These are phyloP conservation scores for Pseudomyrmex sp. DNA, from an alignment of 1,140 invertebrate genomes.

Conservation along the genomic window DNA sequence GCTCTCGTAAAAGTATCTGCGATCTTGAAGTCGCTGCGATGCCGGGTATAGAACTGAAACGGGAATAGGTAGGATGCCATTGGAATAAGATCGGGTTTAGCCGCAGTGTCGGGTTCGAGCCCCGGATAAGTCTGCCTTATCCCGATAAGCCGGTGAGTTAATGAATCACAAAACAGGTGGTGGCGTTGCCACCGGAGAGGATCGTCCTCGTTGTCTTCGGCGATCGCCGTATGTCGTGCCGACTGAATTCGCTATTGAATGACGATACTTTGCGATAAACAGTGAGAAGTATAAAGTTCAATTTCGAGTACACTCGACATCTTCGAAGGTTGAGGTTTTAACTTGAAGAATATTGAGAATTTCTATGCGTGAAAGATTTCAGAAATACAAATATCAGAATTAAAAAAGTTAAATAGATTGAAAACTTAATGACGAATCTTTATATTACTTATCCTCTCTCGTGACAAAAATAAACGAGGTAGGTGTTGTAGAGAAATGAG, in stretches of 20 bases:
- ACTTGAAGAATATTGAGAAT: not conserved
- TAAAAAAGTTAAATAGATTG: not conserved
- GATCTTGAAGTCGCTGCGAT: constrained; percentile 18
- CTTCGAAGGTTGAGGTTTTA: not conserved
- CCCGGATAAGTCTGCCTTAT: constrained; percentile 85
- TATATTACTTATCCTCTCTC: not conserved
- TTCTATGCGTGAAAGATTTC: too few species aligned
- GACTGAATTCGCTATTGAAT: constrained; percentile 42
- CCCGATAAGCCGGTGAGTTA: constrained; percentile 86
- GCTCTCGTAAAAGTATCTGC: constrained; percentile 19
- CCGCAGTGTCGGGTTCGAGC: constrained; percentile 84
- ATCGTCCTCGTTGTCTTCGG: constrained; percentile 70
- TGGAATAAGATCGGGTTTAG: constrained; percentile 85
- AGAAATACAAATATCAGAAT: not conserved
- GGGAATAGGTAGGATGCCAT: constrained; percentile 83
- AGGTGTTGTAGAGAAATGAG: not conserved
- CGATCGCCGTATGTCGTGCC: constrained; percentile 31
- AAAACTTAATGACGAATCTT: not conserved
- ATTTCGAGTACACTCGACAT: not conserved
- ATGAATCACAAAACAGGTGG: constrained; percentile 86
- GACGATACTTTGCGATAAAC: constrained; percentile 26
- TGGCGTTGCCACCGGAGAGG: constrained; percentile 71
- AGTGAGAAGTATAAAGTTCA: not conserved
- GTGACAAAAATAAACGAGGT: not conserved
- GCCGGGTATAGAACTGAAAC: constrained; percentile 72